phyloP scores from a whole-genome alignment of 2,888 invertebrate genomes.

The Hetaerina titia region DNA sequence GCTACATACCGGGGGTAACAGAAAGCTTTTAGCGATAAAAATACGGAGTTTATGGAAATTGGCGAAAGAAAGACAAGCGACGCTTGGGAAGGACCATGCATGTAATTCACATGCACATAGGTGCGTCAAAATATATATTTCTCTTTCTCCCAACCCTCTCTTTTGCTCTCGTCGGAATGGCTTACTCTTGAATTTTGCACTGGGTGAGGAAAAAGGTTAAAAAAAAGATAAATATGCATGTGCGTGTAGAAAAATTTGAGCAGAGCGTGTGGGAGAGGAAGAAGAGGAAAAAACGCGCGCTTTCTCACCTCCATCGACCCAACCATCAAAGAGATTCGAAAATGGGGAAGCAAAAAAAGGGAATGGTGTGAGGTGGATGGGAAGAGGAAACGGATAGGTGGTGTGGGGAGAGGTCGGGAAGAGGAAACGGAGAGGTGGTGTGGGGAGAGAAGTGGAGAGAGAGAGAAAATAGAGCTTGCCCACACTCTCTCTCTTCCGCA shows the following conservation, averaged over 20 bases:
- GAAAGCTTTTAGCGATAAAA: constrained; percentile 13
- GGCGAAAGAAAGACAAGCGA: not conserved
- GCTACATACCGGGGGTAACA: not conserved
- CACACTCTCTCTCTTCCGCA: no score
- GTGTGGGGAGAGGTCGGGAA: not conserved
- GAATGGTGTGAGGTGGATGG: not conserved
- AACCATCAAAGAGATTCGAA: not conserved
- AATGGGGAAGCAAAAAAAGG: not conserved
- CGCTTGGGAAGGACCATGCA: not conserved
- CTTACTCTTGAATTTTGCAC: not conserved
- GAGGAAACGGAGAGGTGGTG: not conserved
- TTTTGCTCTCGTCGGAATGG: no score
- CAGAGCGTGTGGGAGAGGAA: not conserved
- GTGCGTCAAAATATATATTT: no score
- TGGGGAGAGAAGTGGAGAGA: not conserved
- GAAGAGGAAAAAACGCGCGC: not conserved
- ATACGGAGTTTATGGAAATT: not conserved
- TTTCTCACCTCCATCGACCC: constrained; percentile 1
- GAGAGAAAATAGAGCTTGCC: not conserved
- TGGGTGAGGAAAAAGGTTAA: not conserved
- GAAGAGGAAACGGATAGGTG: no score
- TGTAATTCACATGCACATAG: no score
- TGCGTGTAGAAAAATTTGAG: not conserved
- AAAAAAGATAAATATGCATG: not conserved
- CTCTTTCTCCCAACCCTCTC: no score